phyloP scores from a whole-genome alignment of 2,888 invertebrate species.

The Taphrorychus bicolor region DNA sequence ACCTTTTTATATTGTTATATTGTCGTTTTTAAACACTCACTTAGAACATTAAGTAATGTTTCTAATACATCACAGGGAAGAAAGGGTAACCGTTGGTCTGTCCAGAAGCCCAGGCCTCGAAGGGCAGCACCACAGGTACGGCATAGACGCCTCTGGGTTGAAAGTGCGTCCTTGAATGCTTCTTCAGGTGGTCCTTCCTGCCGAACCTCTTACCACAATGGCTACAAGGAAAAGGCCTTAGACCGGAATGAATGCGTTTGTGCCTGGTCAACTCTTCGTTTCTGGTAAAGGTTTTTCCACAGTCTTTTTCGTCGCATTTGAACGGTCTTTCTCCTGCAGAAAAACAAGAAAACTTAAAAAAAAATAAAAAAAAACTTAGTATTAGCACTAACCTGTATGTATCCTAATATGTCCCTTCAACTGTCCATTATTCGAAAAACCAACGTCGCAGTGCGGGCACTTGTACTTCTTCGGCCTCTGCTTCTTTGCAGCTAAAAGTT shows the following conservation, averaged over 20 bases:
- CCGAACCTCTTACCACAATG: conserved; percentile 94
- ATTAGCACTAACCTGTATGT: conserved; percentile 74
- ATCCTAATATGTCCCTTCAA: conserved; percentile 90
- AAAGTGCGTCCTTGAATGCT: conserved; percentile 87
- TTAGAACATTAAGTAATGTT: too few relatives aligned
- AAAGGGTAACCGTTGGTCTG: conserved; percentile 45
- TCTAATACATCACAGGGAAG: conserved; percentile 49
- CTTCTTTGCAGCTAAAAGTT: conserved; percentile 72
- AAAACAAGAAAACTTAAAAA: conserved; percentile 13
- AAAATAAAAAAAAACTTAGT: background rate
- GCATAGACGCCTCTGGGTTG: conserved; percentile 63
- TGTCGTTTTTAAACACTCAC: too few relatives aligned
- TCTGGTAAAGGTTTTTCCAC: conserved; percentile 89
- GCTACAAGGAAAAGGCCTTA: conserved; percentile 84
- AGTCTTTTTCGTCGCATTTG: conserved; percentile 83
- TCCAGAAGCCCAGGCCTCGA: conserved; percentile 55
- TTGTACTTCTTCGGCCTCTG: conserved; percentile 90
- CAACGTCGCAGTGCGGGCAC: conserved; percentile 88
- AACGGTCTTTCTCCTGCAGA: conserved; percentile 82
- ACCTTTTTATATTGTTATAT: too few relatives aligned
- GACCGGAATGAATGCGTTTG: conserved; percentile 86
- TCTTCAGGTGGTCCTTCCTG: conserved; percentile 92
- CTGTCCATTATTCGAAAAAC: conserved; percentile 94
- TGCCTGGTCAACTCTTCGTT: conserved; percentile 94
- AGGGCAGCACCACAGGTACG: conserved; percentile 58